phyloP scores from a whole-genome alignment of 2,113 vertebrate genomes.

The Festucalex cinctus region DNA sequence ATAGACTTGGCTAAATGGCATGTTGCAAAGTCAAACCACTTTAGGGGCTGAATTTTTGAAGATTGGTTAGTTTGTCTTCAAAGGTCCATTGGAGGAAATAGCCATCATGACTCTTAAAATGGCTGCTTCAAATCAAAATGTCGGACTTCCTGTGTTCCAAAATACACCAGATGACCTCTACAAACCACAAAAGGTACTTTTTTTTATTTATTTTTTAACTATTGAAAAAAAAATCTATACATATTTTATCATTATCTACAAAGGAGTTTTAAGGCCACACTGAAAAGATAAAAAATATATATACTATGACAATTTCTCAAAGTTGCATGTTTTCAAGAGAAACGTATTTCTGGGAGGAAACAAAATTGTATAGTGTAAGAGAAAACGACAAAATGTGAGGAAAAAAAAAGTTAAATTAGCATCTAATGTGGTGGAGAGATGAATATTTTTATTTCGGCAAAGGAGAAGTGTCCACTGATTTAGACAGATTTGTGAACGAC shows the following conservation, averaged over 20 bases:
- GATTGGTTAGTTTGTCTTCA: background rate
- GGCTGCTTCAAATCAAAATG: background rate
- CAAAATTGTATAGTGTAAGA: background rate
- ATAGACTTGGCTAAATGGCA: background rate
- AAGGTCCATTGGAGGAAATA: background rate
- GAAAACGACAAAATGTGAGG: background rate
- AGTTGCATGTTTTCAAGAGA: conserved; percentile 9
- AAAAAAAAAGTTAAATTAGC: too few relatives aligned
- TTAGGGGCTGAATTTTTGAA: background rate
- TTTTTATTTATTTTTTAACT: conserved; percentile 23
- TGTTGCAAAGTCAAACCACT: background rate
- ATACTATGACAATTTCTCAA: conserved; percentile 21
- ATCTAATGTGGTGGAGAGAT: too few relatives aligned
- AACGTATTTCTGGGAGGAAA: background rate
- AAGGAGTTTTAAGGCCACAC: background rate
- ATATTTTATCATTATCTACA: background rate
- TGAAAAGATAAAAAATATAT: conserved; percentile 38
- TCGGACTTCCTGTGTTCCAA: background rate
- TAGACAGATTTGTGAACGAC: too few relatives aligned
- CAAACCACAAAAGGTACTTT: conserved; percentile 61
- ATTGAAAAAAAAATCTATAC: background rate
- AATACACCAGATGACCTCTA: conserved; percentile 67
- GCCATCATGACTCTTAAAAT: background rate
- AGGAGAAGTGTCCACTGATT: too few relatives aligned
- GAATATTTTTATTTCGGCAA: too few relatives aligned